These are phyloP conservation scores for Dendroctonus ponderosae DNA, from an alignment of 1,140 invertebrate species.

Conservation along the genomic window DNA sequence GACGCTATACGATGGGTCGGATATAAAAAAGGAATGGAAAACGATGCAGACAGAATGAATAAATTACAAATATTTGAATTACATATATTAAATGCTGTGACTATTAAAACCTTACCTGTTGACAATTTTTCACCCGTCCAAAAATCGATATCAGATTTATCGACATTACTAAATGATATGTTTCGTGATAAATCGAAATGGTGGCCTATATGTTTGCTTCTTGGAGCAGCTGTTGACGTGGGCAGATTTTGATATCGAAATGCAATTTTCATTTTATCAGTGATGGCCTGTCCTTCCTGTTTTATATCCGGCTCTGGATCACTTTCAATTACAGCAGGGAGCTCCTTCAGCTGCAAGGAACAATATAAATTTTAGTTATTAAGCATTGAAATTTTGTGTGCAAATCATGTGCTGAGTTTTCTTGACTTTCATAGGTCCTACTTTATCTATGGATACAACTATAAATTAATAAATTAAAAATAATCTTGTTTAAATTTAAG, in stretches of 20 bases:
- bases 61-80: neutral
- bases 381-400: no score
- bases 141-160: conserved; percentile 54
- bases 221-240: conserved; percentile 47
- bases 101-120: conserved; percentile 36
- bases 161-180: conserved; percentile 62
- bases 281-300: conserved; percentile 49
- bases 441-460: no score
- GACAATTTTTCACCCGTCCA: conserved; percentile 52
- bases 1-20: no score
- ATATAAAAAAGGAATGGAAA: no score
- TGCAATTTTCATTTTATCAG: conserved; percentile 76
- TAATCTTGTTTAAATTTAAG: no score
- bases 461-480: no score
- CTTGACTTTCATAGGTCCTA: no score
- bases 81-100: neutral
- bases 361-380: neutral
- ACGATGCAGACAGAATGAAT: no score
- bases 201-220: conserved; percentile 60
- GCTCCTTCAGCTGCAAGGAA: conserved; percentile 46
- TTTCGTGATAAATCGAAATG: conserved; percentile 76
- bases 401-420: no score
- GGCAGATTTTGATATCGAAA: conserved; percentile 81
- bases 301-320: conserved; percentile 36
- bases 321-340: conserved; percentile 52